Evolutionary conservation across 2,797 vertebrate genomes (phyloP), one percentile per base, ranked within the genome.

Genomic region (Bradypus variegatus): DNA sequence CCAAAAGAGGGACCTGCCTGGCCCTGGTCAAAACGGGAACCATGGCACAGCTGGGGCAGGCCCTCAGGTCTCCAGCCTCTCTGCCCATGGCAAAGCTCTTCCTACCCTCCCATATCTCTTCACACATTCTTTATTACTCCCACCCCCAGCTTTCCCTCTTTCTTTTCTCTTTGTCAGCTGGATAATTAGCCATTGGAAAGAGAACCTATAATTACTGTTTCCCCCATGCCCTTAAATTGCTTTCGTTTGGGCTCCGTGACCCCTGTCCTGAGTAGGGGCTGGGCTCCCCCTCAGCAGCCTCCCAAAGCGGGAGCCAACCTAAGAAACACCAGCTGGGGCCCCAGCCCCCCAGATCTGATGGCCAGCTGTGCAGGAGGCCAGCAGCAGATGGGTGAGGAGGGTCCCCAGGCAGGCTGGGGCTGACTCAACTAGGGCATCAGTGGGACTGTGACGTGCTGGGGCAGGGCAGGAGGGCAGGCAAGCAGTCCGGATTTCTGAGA

Each of bases 141-240:
- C 25, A 29, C 14, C 11, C 45, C 60, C 64, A 89, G 91, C 45
- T 86, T 94, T 89, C 81, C 72, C 64, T 58, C 81, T 84, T 94
- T 79, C 58, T 58, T 84, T 92, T 96, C 91, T 92, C 88, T 83
- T 93, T 94, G 86, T 81, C 92, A 93, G 76, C 76, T 94, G 85
- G 69, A 80, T 94, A 95, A 96, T 91, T 86, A 95, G 72, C 87
- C 84, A 91, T 48, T 95, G 78, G 78, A 96, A 95, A 95, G 70
- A 95, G 77, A 94, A 92, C 82, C 88, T 92, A 48, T 83, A 94
- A 94, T 95, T 93, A 91, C 50, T 85, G 6, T 50, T 65, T 93
- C 70, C 77, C 77, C 64, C 67, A 53, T 89, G 79, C 48, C 92
- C 93, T 95, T 93, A 88, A 69, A 95, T 89, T 73, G 70, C 72